Conservation (phyloP, 2,888 invertebrate genomes). For the Callyntrura sp. region DNA sequence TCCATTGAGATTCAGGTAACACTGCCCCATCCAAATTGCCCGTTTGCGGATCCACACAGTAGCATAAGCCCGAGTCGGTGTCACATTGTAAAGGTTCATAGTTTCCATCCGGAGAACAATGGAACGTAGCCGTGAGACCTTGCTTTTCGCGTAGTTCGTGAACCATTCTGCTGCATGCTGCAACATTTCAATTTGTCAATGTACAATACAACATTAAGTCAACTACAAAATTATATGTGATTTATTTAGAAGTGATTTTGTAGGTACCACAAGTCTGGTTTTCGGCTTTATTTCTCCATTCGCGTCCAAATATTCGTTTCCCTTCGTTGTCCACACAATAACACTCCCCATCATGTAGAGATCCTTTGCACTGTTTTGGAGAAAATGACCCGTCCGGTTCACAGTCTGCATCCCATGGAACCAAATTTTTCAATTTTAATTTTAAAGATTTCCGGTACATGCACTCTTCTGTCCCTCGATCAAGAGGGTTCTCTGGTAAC, state of each 20-base stretch:
- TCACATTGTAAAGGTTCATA: conserved; percentile 90
- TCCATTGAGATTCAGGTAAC: conserved; percentile 86
- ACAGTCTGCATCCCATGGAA: conserved; percentile 85
- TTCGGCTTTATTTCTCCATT: conserved; percentile 87
- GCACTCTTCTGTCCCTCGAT: conserved; percentile 53
- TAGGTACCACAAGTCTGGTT: conserved; percentile 91
- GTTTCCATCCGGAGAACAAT: conserved; percentile 89
- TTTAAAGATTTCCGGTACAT: conserved; percentile 60
- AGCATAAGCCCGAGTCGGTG: conserved; percentile 87
- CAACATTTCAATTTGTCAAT: background rate
- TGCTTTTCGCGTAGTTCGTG: conserved; percentile 61
- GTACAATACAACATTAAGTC: too few relatives aligned
- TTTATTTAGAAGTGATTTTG: too few relatives aligned
- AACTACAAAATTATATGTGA: too few relatives aligned
- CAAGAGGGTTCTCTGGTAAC: background rate
- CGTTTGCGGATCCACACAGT: conserved; percentile 89
- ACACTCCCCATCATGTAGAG: conserved; percentile 87
- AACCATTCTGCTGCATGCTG: conserved; percentile 80
- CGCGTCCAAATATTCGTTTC: conserved; percentile 89
- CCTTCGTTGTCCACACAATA: conserved; percentile 89
- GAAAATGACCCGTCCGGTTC: conserved; percentile 88
- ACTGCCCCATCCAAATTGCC: conserved; percentile 87
- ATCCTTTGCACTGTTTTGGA: conserved; percentile 89
- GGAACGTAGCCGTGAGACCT: conserved; percentile 87
- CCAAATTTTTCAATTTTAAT: background rate